Percentiles rank a stretch among this genome's conserved stretches.
These are phyloP conservation scores for Synanthedon myopaeformis DNA, from an alignment of 2,888 invertebrate genomes.

Conservation along the genomic window DNA sequence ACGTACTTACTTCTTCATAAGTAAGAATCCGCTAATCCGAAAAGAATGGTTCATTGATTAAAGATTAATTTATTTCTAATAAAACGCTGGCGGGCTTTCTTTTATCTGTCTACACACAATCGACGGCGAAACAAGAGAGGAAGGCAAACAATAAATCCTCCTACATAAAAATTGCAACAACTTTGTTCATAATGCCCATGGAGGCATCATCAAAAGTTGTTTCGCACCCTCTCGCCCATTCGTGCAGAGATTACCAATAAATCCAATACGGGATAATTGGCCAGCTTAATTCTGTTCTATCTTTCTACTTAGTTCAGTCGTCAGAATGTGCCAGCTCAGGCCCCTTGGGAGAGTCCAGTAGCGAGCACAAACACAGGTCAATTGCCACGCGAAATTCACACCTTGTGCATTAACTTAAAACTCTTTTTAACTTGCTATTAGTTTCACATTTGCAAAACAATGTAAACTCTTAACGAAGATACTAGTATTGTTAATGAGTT, in stretches of 20 bases:
- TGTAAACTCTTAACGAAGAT: slow-evolving; percentile 45
- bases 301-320: slow-evolving; percentile 71
- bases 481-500: slow-evolving; percentile 48
- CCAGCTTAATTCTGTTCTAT: slow-evolving; percentile 71
- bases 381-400: slow-evolving; percentile 45
- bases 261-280: slow-evolving; percentile 72
- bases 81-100: slow-evolving; percentile 42
- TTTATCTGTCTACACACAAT: slow-evolving; percentile 61
- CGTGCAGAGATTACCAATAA: slow-evolving; percentile 72
- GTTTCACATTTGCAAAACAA: slow-evolving; percentile 21
- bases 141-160: slow-evolving; percentile 63
- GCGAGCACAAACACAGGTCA: slow-evolving; percentile 44
- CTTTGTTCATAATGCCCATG: slow-evolving; percentile 67
- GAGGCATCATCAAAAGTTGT: slow-evolving; percentile 70
- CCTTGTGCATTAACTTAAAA: slow-evolving; percentile 35
- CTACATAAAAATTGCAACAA: slow-evolving; percentile 69
- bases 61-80: slow-evolving; percentile 54
- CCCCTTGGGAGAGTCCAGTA: slow-evolving; percentile 63
- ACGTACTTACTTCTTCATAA: too few species aligned
- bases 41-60: slow-evolving; percentile 32
- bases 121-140: slow-evolving; percentile 50
- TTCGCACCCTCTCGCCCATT: slow-evolving; percentile 70
- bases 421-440: slow-evolving; percentile 30
- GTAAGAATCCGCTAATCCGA: slow-evolving; percentile 25
- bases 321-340: slow-evolving; percentile 69